Base-by-base conservation (phyloP, 2,113 vertebrate species). In the Rutilus rutilus region DNA sequence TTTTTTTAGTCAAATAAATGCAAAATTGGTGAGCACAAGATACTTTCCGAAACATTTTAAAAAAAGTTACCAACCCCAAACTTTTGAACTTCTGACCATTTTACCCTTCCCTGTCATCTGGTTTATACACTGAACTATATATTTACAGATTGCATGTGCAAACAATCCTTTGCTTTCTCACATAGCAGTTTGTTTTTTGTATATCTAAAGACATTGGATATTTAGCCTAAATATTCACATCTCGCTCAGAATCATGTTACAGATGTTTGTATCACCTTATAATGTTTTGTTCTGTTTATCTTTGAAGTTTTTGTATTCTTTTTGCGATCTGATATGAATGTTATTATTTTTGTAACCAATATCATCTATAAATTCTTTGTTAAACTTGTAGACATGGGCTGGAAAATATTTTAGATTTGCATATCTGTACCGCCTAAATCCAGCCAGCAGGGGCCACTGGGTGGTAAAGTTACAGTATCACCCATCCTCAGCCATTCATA, bases 71-170 rank as follows among this genome's bases (percentile, higher is more conserved):
- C 17, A 69, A 10, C 69, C 69, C 69, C 69, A 12, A n/a, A 71
- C 21, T 14, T n/a, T 42, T 73, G 10, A 69, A 42, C 9, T 30
- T 30, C 74, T 76, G 47, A 75, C 25, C 39, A 50, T 47, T 75
- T 45, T 75, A 50, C 42, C 27, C 64, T 47, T 25, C 47, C 17
- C n/a, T 19, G 8, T 82, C 54, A 78, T 86, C 33, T 85, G 88
- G 89, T 88, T 84, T 71, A 88, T 88, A 88, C 89, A 90, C 89
- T 90, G 89, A 85, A 90, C 73, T 86, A 67, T 90, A 85, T 86
- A 69, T 86, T 87, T 86, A 86, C 65, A 64, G 30, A 82, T 71
- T 78, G 82, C 78, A 86, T 83, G 67, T 75, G 60, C 60, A 75
- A 62, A 78, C 27, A 82, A 78, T 25, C 62, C 23, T 74, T 54